Percentiles rank a stretch among this genome's conserved stretches.
These are phyloP conservation scores for Norana najaformis DNA, from an alignment of 2,888 invertebrate genomes.

Conservation along the genomic window DNA sequence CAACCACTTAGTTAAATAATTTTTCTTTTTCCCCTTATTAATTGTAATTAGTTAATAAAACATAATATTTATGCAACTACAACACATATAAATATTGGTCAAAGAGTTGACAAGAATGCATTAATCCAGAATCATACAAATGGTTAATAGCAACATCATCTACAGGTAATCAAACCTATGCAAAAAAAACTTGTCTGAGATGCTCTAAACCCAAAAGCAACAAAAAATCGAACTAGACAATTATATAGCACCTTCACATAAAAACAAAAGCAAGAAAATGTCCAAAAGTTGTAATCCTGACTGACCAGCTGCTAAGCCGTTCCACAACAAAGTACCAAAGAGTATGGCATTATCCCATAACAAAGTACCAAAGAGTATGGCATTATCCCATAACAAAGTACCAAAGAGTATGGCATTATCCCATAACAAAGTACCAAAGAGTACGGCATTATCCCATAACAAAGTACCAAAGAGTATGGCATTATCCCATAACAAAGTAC, in stretches of 20 bases:
- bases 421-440: neutral
- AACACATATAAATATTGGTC: neutral
- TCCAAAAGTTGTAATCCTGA: neutral
- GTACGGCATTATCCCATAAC: neutral
- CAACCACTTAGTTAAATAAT: neutral
- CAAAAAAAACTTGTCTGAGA: neutral
- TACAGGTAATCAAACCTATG: neutral
- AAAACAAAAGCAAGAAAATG: neutral
- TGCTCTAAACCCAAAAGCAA: neutral
- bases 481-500: neutral
- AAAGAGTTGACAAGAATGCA: neutral
- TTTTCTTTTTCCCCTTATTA: neutral
- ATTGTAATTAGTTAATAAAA: neutral
- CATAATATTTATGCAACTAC: neutral
- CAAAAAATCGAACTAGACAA: neutral
- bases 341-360: neutral
- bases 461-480: neutral
- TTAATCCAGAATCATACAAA: neutral
- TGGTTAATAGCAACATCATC: neutral
- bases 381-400: too few species aligned
- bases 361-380: neutral
- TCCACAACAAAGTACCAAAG: neutral
- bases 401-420: neutral
- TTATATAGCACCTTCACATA: neutral
- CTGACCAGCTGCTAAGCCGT: neutral